Evolutionary conservation across 2,113 vertebrate genomes (phyloP).

Genomic region (Chlamydotis undulata): DNA sequence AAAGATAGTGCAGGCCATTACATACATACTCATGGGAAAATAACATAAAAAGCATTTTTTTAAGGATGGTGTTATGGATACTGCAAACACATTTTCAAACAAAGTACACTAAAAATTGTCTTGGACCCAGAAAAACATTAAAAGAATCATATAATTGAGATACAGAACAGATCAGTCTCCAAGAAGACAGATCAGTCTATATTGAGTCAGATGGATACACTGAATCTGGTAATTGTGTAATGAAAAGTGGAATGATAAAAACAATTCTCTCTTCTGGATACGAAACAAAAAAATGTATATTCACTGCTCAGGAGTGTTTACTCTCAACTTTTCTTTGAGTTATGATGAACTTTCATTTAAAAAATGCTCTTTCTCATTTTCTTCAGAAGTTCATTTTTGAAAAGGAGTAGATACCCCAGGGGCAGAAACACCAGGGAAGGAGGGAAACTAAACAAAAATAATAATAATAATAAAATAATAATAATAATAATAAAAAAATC

Average conservation of each 20-base stretch:
- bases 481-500: neutral
- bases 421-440: neutral
- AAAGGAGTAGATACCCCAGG: neutral
- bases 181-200: neutral
- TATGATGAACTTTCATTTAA: neutral
- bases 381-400: neutral
- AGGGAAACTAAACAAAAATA: neutral
- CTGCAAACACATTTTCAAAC: neutral
- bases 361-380: neutral
- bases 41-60: neutral
- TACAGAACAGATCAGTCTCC: neutral
- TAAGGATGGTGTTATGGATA: neutral
- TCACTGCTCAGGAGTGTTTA: neutral
- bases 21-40: neutral
- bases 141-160: neutral
- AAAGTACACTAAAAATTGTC: neutral
- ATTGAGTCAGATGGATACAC: neutral
- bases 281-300: neutral
- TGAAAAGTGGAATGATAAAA: neutral
- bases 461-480: neutral
- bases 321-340: neutral
- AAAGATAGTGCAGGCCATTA: neutral
- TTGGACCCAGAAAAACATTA: neutral
- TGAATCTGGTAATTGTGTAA: neutral
- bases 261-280: neutral